Evolutionary conservation across 2,888 invertebrate genomes (phyloP).

Genomic region (Conistra vaccinii): DNA sequence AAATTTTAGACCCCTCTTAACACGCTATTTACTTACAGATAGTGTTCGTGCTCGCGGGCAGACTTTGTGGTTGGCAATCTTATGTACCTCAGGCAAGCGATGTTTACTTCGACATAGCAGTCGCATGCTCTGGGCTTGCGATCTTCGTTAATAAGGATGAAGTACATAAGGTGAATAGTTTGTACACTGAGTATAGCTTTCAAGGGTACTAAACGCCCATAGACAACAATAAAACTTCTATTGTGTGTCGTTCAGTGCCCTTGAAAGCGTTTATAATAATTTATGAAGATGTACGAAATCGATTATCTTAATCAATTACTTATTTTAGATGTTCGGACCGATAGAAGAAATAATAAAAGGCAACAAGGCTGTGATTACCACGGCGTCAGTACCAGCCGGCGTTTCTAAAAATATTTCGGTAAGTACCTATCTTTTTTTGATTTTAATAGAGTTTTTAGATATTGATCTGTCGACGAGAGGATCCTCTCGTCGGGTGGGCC

Average conservation of each 20-base stretch:
- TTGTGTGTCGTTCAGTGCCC: no score
- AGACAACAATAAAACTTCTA: no score
- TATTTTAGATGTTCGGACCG: conserved; percentile 44
- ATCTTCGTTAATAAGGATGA: conserved; percentile 25
- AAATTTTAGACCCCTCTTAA: neutral
- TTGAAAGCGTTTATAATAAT: neutral
- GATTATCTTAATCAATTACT: conserved; percentile 2
- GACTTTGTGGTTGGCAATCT: neutral
- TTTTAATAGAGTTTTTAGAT: no score
- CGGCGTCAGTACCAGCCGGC: conserved; percentile 16
- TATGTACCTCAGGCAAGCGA: rapidly evolving
- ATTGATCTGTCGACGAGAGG: no score
- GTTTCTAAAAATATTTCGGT: conserved; percentile 39
- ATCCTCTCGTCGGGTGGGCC: no score
- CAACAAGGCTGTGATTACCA: conserved; percentile 36
- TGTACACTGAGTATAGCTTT: neutral
- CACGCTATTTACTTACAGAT: conserved; percentile 41
- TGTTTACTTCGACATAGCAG: conserved; percentile 58
- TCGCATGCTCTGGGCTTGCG: conserved; percentile 53
- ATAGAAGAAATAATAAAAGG: conserved; percentile 52
- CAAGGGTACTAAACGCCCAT: no score
- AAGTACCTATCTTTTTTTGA: conserved; percentile 33
- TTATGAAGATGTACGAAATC: neutral
- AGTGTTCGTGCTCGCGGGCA: conserved; percentile 54
- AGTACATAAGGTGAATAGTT: conserved; percentile 38